phyloP scores from a whole-genome alignment of 2,113 vertebrate genomes.

The Rhombomys opimus region DNA sequence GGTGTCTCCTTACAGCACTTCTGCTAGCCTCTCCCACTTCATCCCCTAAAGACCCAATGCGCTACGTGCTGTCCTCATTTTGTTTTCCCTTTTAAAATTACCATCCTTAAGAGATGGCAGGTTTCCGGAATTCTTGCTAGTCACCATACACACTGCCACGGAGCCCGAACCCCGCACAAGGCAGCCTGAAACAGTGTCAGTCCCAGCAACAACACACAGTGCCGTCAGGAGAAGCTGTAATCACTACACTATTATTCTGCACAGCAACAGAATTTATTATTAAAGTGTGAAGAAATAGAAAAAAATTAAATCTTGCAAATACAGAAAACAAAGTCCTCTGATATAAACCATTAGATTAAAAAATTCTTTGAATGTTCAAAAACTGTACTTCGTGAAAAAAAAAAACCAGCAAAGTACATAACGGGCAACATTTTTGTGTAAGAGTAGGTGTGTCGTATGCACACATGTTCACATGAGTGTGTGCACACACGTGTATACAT shows the following conservation, averaged over 20 bases:
- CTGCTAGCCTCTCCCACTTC: not conserved
- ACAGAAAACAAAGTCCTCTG: slow-evolving; percentile 35
- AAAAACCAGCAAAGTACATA: slow-evolving; percentile 10
- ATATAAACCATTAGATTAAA: slow-evolving; percentile 41
- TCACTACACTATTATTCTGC: slow-evolving; percentile 21
- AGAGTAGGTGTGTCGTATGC: not conserved
- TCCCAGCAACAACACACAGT: not conserved
- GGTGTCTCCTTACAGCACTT: not conserved
- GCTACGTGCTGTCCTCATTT: not conserved
- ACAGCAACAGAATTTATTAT: not conserved
- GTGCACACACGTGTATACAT: not conserved
- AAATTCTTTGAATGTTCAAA: slow-evolving; percentile 54
- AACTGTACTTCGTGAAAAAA: not conserved
- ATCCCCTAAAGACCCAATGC: not conserved
- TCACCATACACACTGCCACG: not conserved
- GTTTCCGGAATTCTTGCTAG: not conserved
- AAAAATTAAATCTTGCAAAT: slow-evolving; percentile 19
- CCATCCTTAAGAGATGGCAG: not conserved
- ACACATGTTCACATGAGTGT: not conserved
- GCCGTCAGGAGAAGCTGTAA: not conserved
- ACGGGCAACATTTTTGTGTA: not conserved
- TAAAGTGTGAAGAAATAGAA: slow-evolving; percentile 22
- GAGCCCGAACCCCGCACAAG: not conserved
- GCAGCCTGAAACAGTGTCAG: not conserved
- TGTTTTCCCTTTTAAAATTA: not conserved